Base-by-base conservation (phyloP, 2,888 invertebrate genomes). In the Ormyrus nitidulus region DNA sequence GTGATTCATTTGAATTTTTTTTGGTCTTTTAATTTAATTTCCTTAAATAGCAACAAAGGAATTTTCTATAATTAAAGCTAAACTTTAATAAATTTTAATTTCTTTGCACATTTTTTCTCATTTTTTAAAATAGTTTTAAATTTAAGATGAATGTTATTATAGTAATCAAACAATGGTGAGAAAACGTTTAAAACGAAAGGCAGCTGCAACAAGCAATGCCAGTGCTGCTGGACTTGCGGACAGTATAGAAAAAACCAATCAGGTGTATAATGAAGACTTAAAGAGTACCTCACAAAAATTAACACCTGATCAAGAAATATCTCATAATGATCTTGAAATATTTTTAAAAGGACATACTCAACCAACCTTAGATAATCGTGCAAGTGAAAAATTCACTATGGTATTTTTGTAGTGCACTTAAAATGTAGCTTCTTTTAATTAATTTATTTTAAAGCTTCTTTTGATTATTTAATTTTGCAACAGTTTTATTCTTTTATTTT, bases 331-430 rank as follows among this genome's bases (percentile, higher is more conserved):
- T 84, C 86, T 88, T 86, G 86, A 86, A 84, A 83, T 86, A 84
- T 85, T 87, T 85, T 85, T 89, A 86, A 88, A 87, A 85, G 87
- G 87, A 84, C 87, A 86, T 85, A 85, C 86, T 84, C 87, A 87
- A 81, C 86, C 86, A 83, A 83, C 86, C 83, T 73, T 81, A 71
- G 74, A 82, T 64, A 79, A 74, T 74, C 84, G 85, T 84, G 86
- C 87, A 84, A 88, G 85, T 85, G 88, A 87, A 84, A 86, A 86
- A 82, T 9, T 74, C 48, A 86, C 86, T 81, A 88, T 86, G 89
- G 89, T 89, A 89, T 76, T 80, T 34, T 82, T 13, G 8, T 19
- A 78, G 59, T 78, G 56, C 70, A 80, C 62, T 73, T 48, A 78
- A 71, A 54, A 69, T 80, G 53, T 56, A 61, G 48, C 49, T 59